A percentile compares a stretch with the other conserved stretches of the same genome.
These are phyloP conservation scores for Germaria angustata DNA, from an alignment of 2,888 invertebrate species.

Conservation along the genomic window DNA sequence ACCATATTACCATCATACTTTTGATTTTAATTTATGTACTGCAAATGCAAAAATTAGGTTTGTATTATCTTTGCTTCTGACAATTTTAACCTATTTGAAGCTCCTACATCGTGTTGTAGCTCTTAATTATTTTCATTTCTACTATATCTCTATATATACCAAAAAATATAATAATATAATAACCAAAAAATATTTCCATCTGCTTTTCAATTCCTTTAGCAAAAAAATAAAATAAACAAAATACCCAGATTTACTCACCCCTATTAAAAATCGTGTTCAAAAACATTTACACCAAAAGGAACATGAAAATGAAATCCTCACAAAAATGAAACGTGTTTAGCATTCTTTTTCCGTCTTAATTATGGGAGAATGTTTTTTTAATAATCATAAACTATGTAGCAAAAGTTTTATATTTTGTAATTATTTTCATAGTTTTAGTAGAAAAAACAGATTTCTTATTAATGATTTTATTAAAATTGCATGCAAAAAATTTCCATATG, in stretches of 20 bases:
- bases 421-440: conserved; percentile 10
- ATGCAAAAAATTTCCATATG: neutral
- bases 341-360: neutral
- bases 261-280: conserved; percentile 14
- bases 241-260: neutral
- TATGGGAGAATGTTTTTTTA: neutral
- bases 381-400: conserved; percentile 13
- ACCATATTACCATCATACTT: too few species aligned
- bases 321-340: conserved; percentile 11
- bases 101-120: neutral
- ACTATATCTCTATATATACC: too few species aligned
- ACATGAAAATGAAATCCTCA: neutral
- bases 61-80: too few species aligned
- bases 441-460: neutral
- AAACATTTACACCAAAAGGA: neutral
- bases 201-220: neutral
- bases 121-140: conserved; percentile 1
- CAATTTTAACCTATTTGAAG: neutral
- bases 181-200: neutral
- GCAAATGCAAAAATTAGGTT: too few species aligned
- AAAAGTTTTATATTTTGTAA: neutral
- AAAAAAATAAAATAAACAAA: neutral
- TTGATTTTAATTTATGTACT: too few species aligned
- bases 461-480: conserved; percentile 4
- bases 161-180: too few species aligned